Conservation (phyloP, 2,888 invertebrate species). For the Noctua comes region DNA sequence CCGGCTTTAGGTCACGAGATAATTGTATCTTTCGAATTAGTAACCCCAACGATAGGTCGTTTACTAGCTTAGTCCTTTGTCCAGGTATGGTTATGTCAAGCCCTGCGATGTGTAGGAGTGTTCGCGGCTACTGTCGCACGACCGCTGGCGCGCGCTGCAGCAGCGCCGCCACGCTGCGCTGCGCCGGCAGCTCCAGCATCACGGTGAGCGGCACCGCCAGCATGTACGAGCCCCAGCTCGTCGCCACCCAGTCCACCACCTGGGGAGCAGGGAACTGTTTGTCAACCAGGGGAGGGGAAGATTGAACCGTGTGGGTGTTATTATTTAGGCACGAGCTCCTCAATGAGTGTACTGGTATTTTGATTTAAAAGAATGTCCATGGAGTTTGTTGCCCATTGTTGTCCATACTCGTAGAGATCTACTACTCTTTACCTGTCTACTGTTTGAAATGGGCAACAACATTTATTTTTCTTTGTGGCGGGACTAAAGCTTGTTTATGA, state of each 20-base stretch:
- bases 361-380: not conserved
- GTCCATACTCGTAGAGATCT: not conserved
- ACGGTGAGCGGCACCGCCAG: conserved; percentile 71
- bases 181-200: conserved; percentile 73
- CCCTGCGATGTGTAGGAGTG: not conserved
- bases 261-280: conserved; percentile 23
- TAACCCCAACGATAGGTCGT: not conserved
- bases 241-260: conserved; percentile 63
- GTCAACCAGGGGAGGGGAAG: not conserved
- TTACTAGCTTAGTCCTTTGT: not conserved
- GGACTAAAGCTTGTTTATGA: not conserved
- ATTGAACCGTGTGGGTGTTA: not conserved
- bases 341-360: not conserved
- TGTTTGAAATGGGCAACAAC: not conserved
- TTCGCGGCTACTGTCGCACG: too few species aligned
- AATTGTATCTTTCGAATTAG: not conserved
- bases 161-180: conserved; percentile 61
- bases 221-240: conserved; percentile 58
- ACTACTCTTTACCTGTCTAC: too few species aligned
- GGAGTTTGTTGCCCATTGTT: not conserved
- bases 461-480: not conserved
- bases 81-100: not conserved
- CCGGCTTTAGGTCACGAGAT: not conserved
- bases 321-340: not conserved
- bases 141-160: not conserved